Conservation (phyloP, 2,797 vertebrate genomes). For the Macropodus opercularis region DNA sequence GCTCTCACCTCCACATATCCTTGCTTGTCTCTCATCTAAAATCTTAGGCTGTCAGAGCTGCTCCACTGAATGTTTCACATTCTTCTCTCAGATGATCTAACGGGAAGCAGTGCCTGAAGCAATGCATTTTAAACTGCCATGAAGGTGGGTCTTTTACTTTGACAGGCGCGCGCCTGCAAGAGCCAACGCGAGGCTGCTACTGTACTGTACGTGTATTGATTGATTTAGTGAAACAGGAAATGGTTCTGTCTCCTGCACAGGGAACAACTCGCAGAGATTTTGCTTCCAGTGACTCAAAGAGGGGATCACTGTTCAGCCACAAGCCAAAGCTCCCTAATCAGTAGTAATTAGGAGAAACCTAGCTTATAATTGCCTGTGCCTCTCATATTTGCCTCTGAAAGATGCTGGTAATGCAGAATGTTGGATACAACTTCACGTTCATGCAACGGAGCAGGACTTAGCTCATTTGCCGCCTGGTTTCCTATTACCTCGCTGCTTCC, state of each 20-base stretch:
- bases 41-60: constrained; percentile 18
- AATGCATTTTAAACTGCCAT: constrained; percentile 30
- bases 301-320: neutral
- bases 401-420: neutral
- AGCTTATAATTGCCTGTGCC: neutral
- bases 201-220: constrained; percentile 25
- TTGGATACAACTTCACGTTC: neutral
- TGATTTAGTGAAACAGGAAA: constrained; percentile 22
- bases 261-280: constrained; percentile 1
- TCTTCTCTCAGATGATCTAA: constrained; percentile 34
- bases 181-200: constrained; percentile 13
- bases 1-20: neutral
- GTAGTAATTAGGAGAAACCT: neutral
- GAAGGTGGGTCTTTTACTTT: neutral
- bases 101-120: constrained; percentile 21
- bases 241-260: constrained; percentile 4
- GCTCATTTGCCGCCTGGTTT: neutral
- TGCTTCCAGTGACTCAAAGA: neutral
- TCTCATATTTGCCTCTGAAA: neutral
- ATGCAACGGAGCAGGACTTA: neutral
- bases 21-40: constrained; percentile 24
- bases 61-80: constrained; percentile 20
- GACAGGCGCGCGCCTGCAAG: constrained; percentile 31
- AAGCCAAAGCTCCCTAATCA: neutral
- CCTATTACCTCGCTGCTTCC: neutral